A percentile compares a stretch with the other conserved stretches of the same genome.
Evolutionary conservation across 2,888 invertebrate species (phyloP).

Genomic region (Enoplolaimus lenunculus): DNA sequence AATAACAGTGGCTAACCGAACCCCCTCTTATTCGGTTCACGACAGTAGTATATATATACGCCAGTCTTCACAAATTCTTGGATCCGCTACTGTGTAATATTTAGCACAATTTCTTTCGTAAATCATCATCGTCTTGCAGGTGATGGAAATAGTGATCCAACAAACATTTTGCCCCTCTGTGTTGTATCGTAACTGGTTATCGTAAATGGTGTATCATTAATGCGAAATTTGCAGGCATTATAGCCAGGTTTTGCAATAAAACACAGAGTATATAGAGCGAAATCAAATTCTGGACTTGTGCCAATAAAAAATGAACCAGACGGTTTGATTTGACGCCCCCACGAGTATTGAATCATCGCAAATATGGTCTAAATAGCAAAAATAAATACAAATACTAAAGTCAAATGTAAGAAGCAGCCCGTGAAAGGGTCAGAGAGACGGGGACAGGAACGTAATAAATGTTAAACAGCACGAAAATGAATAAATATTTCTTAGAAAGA

Average conservation of each 20-base stretch:
- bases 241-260: constrained; percentile 58
- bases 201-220: constrained; percentile 15
- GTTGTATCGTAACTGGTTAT: constrained; percentile 5
- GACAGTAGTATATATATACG: too few species aligned
- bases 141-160: constrained; percentile 19
- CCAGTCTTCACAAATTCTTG: too few species aligned
- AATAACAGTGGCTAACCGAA: too few species aligned
- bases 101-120: too few species aligned
- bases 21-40: too few species aligned
- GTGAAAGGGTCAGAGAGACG: too few species aligned
- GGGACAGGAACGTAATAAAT: too few species aligned
- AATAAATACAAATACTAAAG: too few species aligned
- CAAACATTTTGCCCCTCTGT: constrained; percentile 9
- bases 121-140: constrained; percentile 4
- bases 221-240: constrained; percentile 47
- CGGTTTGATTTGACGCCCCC: constrained; percentile 29
- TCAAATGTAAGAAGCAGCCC: not conserved
- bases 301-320: constrained; percentile 30
- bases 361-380: constrained; percentile 23
- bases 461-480: not conserved
- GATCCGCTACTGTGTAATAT: too few species aligned
- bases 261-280: constrained; percentile 72
- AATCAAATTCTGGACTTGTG: constrained; percentile 66
- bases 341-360: constrained; percentile 29
- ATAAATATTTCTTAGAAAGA: too few species aligned